Percentiles rank a stretch among this genome's conserved stretches.
Evolutionary conservation across 2,113 vertebrate species (phyloP).

Genomic region (Channa argus): DNA sequence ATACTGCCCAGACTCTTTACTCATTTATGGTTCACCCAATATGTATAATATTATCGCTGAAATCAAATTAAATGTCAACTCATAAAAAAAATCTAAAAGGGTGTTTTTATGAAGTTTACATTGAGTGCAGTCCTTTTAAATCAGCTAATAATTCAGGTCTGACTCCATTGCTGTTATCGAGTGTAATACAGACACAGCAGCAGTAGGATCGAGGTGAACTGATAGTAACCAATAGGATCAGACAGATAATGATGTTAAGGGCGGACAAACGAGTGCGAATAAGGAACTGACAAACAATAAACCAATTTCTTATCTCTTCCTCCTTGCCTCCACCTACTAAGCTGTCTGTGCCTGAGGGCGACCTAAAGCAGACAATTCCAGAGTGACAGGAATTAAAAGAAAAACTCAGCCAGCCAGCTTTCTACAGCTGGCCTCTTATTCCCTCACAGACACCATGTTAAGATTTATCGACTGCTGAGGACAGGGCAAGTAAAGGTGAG

Average conservation of each 20-base stretch:
- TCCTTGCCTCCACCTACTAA: slow-evolving; percentile 14
- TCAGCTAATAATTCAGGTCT: not conserved
- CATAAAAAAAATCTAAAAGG: not conserved
- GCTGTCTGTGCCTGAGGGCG: slow-evolving; percentile 28
- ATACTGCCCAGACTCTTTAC: not conserved
- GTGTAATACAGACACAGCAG: slow-evolving; percentile 1
- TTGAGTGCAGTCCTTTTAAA: not conserved
- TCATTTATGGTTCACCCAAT: not conserved
- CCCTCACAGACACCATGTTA: slow-evolving; percentile 12
- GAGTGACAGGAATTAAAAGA: slow-evolving; percentile 49
- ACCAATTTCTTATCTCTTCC: slow-evolving; percentile 33
- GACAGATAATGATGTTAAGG: slow-evolving; percentile 8
- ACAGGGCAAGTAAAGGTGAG: slow-evolving; percentile 5
- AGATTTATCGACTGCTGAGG: slow-evolving; percentile 17
- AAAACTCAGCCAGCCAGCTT: slow-evolving; percentile 32
- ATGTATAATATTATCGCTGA: not conserved
- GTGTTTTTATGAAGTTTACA: not conserved
- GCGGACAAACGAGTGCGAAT: slow-evolving; percentile 7
- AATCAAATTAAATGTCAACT: not conserved
- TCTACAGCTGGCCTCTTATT: slow-evolving; percentile 45
- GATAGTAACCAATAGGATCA: slow-evolving; percentile 12
- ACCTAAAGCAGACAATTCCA: slow-evolving; percentile 43
- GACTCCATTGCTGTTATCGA: not conserved
- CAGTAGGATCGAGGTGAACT: not conserved
- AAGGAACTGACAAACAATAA: slow-evolving; percentile 22